phyloP scores from a whole-genome alignment of 2,888 invertebrate species.

The Megastigmus dorsalis region DNA sequence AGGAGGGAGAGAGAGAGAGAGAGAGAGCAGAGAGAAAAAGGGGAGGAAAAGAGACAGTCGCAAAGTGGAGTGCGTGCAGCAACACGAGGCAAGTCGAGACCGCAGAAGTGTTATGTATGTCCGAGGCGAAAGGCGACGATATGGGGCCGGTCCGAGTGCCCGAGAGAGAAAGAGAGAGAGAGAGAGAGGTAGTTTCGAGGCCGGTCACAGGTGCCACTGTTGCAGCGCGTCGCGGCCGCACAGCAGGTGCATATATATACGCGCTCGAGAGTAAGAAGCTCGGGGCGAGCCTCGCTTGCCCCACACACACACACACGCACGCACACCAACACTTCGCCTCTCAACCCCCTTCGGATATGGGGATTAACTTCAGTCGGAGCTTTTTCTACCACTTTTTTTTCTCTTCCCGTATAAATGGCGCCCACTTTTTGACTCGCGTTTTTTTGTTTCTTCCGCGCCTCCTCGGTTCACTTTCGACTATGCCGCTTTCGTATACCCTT shows the following conservation, averaged over 20 bases:
- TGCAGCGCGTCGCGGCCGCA: neutral
- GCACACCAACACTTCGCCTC: neutral
- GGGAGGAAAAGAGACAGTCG: too few relatives aligned
- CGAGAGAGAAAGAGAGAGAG: neutral
- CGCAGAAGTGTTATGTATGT: too few relatives aligned
- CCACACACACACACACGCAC: neutral
- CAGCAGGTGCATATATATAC: conserved; percentile 8
- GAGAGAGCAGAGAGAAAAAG: too few relatives aligned
- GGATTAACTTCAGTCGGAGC: neutral
- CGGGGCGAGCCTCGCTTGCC: neutral
- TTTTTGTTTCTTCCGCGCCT: neutral
- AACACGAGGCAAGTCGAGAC: too few relatives aligned
- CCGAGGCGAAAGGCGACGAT: neutral
- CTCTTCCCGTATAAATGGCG: too few relatives aligned
- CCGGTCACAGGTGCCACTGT: conserved; percentile 17
- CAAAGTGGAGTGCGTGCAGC: too few relatives aligned
- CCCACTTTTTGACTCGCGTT: neutral
- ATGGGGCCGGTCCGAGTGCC: neutral
- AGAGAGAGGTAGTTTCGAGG: neutral
- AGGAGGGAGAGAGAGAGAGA: too few relatives aligned
- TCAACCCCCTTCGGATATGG: conserved; percentile 6
- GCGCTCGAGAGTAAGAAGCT: too few relatives aligned
- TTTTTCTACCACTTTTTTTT: neutral
- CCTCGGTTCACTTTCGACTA: too few relatives aligned
- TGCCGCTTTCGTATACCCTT: too few relatives aligned